Base-by-base conservation (phyloP, 2,113 vertebrate genomes). In the Cephalopholis sonnerati region DNA sequence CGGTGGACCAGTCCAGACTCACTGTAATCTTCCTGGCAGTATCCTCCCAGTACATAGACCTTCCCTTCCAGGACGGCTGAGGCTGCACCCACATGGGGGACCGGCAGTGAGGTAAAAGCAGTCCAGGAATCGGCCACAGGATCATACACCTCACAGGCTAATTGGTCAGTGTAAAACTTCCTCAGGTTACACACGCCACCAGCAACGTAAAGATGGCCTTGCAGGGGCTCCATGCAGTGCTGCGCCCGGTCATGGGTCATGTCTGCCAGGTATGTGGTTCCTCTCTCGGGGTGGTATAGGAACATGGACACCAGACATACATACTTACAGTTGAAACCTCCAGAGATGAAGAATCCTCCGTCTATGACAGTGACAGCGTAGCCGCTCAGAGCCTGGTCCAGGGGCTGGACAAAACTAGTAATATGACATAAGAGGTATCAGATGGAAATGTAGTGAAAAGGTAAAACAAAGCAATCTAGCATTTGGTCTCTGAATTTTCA, bases 211-310 rank as follows among this genome's bases (percentile, higher is more conserved):
- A 96, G 84, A 39, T 8, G 77, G 9, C 89, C 81, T 12, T 46
- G 77, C 66, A 96, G 78, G 36, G 67, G 57, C 63, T 96, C 94
- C 95, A 96, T 96, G 86, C 94, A 95, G 76, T 96, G 96, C 81
- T 91, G 93, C 4, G 95, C 94, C 15, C 94, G 86, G 57, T 95
- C 92, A 0, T 84, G 73, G 54, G 22, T 65, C 95, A 96, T 96
- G 77, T 93, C 90, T 1, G 92, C 79, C 53, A 95, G 85, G 67
- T 88, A 87, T 8, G 89, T 88, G 59, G 79, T 93, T 74, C 94
- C 95, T 55, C 84, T 87, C 44, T 89, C 84, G 4, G 95, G 96
- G 59, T 93, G 94, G 83, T 96, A 96, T 5, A 93, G 78, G 67
- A 93, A 90, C 87, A 84, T 83, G 46, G 94, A 94, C 25, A 86